Conservation (phyloP, 2,797 vertebrate species). For the Chrysocyon brachyurus region DNA sequence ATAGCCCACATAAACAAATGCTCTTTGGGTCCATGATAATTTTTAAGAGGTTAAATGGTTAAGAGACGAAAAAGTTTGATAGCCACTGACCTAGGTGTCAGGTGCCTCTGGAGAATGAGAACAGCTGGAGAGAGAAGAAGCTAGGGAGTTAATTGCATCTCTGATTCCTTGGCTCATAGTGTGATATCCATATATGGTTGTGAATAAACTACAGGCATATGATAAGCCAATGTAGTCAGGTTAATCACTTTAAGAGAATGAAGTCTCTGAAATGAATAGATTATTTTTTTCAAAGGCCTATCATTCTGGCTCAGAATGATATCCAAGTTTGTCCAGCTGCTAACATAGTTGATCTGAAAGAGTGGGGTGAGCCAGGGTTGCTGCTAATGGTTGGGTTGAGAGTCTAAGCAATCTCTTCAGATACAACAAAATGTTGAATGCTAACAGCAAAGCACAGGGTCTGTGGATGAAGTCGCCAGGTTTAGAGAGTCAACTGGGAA, state of each 20-base stretch:
- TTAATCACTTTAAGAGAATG: background rate
- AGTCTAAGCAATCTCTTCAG: background rate
- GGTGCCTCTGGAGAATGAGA: background rate
- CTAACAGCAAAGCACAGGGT: background rate
- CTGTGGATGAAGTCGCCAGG: background rate
- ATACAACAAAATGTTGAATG: background rate
- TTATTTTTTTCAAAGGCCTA: constrained; percentile 26
- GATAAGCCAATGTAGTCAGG: background rate
- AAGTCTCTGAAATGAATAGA: constrained; percentile 18
- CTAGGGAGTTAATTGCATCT: background rate
- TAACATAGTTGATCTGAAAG: constrained; percentile 4
- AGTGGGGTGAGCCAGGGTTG: background rate
- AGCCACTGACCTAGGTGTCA: background rate
- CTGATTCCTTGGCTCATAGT: background rate
- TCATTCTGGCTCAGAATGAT: background rate
- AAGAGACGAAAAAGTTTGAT: background rate
- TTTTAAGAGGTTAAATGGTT: background rate
- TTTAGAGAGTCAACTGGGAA: background rate
- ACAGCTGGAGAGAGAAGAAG: background rate
- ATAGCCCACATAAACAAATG: background rate
- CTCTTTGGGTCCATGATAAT: background rate
- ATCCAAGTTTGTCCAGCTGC: background rate
- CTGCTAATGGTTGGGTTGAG: background rate
- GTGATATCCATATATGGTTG: background rate
- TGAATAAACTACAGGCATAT: background rate